Evolutionary conservation across 2,113 vertebrate species (phyloP), one percentile per base, ranked within the genome.

Genomic region (Myrmophylax atrothorax): DNA sequence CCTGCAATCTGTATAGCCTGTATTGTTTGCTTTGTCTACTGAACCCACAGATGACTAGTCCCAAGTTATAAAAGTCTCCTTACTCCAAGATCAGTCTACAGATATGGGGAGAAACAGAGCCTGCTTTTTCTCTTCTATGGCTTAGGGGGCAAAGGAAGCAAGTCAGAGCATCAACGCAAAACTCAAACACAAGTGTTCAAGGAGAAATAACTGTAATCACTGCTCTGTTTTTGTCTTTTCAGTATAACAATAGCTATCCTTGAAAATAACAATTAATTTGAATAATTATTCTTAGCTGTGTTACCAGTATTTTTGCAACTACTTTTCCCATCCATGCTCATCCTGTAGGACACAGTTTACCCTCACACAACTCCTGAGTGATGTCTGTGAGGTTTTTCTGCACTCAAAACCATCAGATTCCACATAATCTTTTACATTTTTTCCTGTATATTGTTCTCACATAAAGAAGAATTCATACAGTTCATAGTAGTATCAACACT

Each of bases 71-170:
- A 56, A 18, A 52, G 35, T 5, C 33, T 89, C 16, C 47, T 64
- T 52, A 82, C 26, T 38, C 26, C 40, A 44, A 56, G 13, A 26
- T 18, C 38, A 50, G 11, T 18, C 20, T 56, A 59, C 8, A 63
- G 22, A 35, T 35, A 46, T 0, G 3, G 23, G 15, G 26, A 74
- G 37, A 81, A 91, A 77, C 4, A 78, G 31, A 69, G 26, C 16
- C 4, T 42, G 42, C 14, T n/a, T 58, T 52, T 81, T 72, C 37
- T 47, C 14, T 80, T n/a, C 29, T 80, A 52, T 56, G 56, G 18
- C 22, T 82, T 20, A 38, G 24, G 4, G 10, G 24, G 47, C 0
- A 6, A 70, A 75, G 15, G 53, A 87, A 66, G 15, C 0, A 0
- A 87, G 13, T 22, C 47, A 85, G 82, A 72, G 14, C 18, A 79